Conservation (phyloP, 2,113 vertebrate species). For the Halcyon senegalensis region DNA sequence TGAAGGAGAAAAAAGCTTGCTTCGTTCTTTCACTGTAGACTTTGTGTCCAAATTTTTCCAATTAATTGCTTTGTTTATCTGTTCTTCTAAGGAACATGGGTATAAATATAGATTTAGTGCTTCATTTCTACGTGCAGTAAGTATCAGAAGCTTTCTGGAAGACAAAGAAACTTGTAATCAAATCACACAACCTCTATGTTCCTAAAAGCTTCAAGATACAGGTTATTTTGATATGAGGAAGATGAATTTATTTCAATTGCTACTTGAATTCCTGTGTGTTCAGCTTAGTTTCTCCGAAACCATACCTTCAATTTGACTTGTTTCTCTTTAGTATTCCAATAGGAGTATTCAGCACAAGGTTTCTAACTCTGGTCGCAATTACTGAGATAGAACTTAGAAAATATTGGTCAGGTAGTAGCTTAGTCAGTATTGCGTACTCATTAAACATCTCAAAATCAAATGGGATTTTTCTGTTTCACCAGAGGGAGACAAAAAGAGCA, state of each 20-base stretch:
- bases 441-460: background rate
- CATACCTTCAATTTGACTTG: background rate
- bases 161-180: background rate
- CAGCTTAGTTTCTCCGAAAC: background rate
- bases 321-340: background rate
- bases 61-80: background rate
- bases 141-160: background rate
- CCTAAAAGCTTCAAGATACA: background rate
- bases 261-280: background rate
- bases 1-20: background rate
- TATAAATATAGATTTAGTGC: background rate
- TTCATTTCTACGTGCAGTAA: background rate
- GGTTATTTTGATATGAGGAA: background rate
- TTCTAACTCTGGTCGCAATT: background rate
- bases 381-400: background rate
- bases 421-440: background rate
- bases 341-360: background rate
- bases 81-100: background rate
- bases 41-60: background rate
- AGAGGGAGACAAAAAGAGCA: background rate
- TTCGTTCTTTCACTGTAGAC: background rate
- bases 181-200: background rate
- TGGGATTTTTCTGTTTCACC: background rate
- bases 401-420: background rate
- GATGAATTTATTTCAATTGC: background rate